Evolutionary conservation across 2,113 vertebrate species (phyloP), one percentile per base, ranked within the genome.

Genomic region (Apistogramma diplotaenia): DNA sequence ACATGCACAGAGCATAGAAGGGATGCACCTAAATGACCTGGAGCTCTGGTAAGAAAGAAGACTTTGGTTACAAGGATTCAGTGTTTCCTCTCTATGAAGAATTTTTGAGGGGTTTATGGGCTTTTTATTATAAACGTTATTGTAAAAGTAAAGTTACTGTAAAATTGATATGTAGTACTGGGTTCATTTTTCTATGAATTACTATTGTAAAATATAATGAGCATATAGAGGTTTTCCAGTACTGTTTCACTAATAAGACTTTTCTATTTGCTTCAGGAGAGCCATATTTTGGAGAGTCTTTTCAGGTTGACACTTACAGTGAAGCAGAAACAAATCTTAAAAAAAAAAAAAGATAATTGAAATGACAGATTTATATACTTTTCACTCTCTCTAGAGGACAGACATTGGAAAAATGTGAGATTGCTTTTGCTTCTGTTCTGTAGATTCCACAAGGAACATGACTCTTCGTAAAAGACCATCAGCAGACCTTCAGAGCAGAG

Each of bases 401-500:
- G 55, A 81, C 60, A 65, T 46, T 4, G 5, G 56, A 10, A 35
- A 33, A 72, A 72, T 8, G 40, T 67, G 65, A 76, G 61, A 56
- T 79, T 78, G 67, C 73, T 40, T 70, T 53, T 77, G n/a, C 54
- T 70, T 75, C 37, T 74, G 74, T 82, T 61, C 12, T 59, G 11
- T 40, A 35, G 10, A 76, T 76, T 89, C 84, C 53, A 62, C 16
- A 0, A 67, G 60, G 81, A 87, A n/a, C 60, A 54, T 37, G 46
- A 83, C 29, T 85, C 37, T 84, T 82, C 75, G 73, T 86, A 87
- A 85, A 78, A 75, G 81, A 79, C 73, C 62, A 87, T 79, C 74
- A 84, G 60, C 72, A 75, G 29, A 5, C 53, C 77, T 87, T 86
- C 40, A 56, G 79, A 76, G 84, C 78, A 70, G 4, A 57, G 53